Evolutionary conservation across 1,140 invertebrate species (phyloP).

Genomic region (Drosophila melanogaster): DNA sequence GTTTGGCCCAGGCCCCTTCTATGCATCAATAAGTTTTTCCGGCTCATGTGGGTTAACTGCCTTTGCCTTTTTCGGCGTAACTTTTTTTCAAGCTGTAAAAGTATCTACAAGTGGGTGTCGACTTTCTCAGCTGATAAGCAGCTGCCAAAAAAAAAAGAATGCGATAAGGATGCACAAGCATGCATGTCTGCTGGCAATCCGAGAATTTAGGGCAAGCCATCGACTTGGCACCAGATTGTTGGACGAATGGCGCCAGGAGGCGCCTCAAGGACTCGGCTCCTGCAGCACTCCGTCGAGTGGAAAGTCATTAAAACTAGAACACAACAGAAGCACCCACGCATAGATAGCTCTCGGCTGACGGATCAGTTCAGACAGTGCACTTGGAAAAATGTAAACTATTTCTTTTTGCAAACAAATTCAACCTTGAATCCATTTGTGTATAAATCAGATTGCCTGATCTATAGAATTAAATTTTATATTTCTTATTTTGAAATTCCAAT

Average conservation of each 20-base stretch:
- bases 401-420: rapidly evolving
- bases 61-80: slow-evolving; percentile 4
- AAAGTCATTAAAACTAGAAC: slow-evolving; percentile 81
- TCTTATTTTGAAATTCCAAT: not conserved
- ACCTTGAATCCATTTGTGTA: too few species aligned
- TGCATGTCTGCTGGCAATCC: slow-evolving; percentile 30
- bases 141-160: slow-evolving; percentile 9
- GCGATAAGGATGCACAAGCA: slow-evolving; percentile 34
- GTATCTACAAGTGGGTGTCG: slow-evolving; percentile 30
- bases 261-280: slow-evolving; percentile 64
- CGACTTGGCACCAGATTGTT: slow-evolving; percentile 29
- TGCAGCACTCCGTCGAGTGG: slow-evolving; percentile 54
- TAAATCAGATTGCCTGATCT: too few species aligned
- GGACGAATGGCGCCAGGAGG: slow-evolving; percentile 71
- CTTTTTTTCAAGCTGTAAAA: slow-evolving; percentile 11
- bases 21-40: slow-evolving; percentile 24
- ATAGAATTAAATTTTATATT: not conserved
- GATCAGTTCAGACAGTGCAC: slow-evolving; percentile 55
- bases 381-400: not conserved
- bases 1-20: not conserved
- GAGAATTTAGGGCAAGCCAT: slow-evolving; percentile 34
- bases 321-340: slow-evolving; percentile 53
- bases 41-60: slow-evolving; percentile 18
- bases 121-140: slow-evolving; percentile 35
- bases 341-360: slow-evolving; percentile 27